These are phyloP conservation scores for Apamea anceps DNA, from an alignment of 2,888 invertebrate species.

Conservation along the genomic window DNA sequence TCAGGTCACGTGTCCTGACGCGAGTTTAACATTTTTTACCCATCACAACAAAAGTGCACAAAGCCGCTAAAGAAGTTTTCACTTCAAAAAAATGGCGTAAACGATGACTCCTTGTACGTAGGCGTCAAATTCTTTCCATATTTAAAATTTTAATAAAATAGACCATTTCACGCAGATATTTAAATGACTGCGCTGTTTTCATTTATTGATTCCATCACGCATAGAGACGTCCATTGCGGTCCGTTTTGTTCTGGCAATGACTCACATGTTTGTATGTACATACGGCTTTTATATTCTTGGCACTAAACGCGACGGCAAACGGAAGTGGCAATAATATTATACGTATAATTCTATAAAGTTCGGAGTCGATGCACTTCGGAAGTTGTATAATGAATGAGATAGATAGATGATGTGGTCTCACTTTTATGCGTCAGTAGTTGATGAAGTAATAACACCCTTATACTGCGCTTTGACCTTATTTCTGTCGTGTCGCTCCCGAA, in stretches of 20 bases:
- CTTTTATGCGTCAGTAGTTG: conserved; percentile 5
- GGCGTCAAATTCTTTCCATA: conserved; percentile 17
- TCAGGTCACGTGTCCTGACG: too few species aligned
- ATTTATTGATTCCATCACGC: conserved; percentile 71
- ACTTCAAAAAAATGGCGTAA: neutral
- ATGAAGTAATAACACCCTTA: neutral
- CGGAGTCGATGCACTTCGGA: conserved; percentile 71
- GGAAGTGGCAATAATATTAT: conserved; percentile 76
- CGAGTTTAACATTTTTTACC: too few species aligned
- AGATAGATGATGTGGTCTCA: conserved; percentile 19
- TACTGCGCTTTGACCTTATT: neutral
- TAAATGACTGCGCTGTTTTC: conserved; percentile 51
- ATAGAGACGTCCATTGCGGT: conserved; percentile 62
- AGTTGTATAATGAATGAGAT: conserved; percentile 32
- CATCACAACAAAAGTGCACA: too few species aligned
- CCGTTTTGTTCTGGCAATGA: conserved; percentile 71
- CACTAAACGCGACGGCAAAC: conserved; percentile 72
- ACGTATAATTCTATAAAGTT: conserved; percentile 67
- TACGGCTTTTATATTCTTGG: conserved; percentile 76
- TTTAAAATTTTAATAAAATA: conserved; percentile 27
- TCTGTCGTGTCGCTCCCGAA: neutral
- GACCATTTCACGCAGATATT: conserved; percentile 41
- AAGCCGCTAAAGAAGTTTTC: too few species aligned
- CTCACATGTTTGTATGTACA: conserved; percentile 68
- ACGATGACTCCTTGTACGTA: neutral